Evolutionary conservation across 2,797 vertebrate genomes (phyloP), one percentile per base, ranked within the genome.

Genomic region (Hydrolagus colliei): DNA sequence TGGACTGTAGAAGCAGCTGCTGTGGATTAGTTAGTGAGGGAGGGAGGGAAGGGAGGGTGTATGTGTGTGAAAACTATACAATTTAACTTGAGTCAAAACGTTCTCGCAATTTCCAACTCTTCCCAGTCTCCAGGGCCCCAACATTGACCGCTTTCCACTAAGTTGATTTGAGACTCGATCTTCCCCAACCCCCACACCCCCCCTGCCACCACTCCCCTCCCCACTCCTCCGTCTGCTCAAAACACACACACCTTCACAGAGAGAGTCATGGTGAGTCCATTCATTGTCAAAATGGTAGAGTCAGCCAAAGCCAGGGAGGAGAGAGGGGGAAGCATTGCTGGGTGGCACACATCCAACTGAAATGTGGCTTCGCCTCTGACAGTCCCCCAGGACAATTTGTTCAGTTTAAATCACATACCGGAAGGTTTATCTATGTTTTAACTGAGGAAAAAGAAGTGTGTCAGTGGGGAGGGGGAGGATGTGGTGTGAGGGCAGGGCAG

Each of bases 361-460:
- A 71, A 84, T 18, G 32, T 10, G 5, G 9, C n/a, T 20, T 52
- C 16, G 4, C 10, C 65, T 41, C 71, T 68, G 32, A 27, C 79
- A 67, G 71, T 68, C 65, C 32, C 52, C 18, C 41, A 68, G 16
- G 20, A 41, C 32, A 84, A 41, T 52, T 63, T 71, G 79, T 61
- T 52, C 79, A 41, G 27, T 20, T 16, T 41, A n/a, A 71, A 71
- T 16, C 79, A 67, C 18, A 32, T 67, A 71, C 68, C 65, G 52
- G 79, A 5, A 52, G 79, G 16, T 84, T 7, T 2, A 9, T 71
- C 13, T 52, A 27, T 2, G 65, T 82, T 82, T 84, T 7, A 65
- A 18, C 41, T 68, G 13, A 35, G 62, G 79, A 80, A 80, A 80
- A 35, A 35, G 79, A 84, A 71, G 52, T 84, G 9, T 68, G 79